Evolutionary conservation across 2,888 invertebrate species (phyloP).

Genomic region (Limnephilus auricula): DNA sequence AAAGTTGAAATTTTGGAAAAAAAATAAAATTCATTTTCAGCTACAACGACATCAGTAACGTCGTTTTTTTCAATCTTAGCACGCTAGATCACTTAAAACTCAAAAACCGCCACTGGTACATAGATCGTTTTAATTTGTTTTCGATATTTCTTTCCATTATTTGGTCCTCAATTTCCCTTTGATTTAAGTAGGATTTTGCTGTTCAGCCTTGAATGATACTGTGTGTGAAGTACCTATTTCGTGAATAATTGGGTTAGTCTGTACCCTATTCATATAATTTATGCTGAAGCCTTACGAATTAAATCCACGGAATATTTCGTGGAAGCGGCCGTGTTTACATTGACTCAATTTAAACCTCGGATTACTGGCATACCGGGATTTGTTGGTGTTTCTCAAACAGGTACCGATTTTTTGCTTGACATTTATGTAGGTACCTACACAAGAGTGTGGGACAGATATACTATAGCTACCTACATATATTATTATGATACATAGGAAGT

Average conservation of each 20-base stretch:
- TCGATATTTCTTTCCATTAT: too few relatives aligned
- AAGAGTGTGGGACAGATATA: background rate
- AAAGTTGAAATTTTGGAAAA: too few relatives aligned
- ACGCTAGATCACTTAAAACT: too few relatives aligned
- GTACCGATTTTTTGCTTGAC: background rate
- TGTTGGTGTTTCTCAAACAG: background rate
- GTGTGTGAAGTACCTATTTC: background rate
- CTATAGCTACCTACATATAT: background rate
- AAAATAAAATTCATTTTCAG: too few relatives aligned
- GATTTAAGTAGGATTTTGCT: background rate
- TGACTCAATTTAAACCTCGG: background rate
- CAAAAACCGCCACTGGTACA: too few relatives aligned
- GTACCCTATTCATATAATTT: background rate
- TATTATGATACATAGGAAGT: background rate
- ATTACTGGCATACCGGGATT: background rate
- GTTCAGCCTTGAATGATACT: background rate
- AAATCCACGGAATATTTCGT: constrained; percentile 10
- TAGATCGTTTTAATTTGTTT: too few relatives aligned
- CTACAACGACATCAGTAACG: too few relatives aligned
- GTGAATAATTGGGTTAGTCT: constrained; percentile 23
- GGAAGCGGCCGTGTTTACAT: background rate
- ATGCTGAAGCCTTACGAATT: background rate
- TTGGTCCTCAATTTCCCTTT: too few relatives aligned
- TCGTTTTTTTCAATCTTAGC: too few relatives aligned
- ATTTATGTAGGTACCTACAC: background rate